Conservation (phyloP, 2,797 vertebrate species). For the Danio tinwini region DNA sequence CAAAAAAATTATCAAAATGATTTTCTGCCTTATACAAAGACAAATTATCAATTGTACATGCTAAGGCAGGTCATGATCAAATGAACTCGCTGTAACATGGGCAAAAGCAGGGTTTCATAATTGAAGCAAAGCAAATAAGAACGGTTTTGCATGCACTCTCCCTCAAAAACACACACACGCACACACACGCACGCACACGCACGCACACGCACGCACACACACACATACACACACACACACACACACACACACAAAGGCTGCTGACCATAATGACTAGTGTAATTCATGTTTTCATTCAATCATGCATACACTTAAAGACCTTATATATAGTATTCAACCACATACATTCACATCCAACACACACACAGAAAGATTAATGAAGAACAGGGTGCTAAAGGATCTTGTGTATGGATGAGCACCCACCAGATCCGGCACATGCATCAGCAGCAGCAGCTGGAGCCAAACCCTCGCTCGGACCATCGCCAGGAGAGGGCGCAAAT, state of each 20-base stretch:
- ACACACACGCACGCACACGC: too few relatives aligned
- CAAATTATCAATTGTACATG: not conserved
- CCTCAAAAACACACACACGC: constrained; percentile 35
- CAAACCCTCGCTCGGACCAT: constrained; percentile 90
- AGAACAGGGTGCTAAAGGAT: constrained; percentile 28
- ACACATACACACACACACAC: too few relatives aligned
- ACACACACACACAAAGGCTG: too few relatives aligned
- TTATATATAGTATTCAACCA: not conserved
- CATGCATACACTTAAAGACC: not conserved
- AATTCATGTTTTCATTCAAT: too few relatives aligned
- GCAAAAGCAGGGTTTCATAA: constrained; percentile 29
- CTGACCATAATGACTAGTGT: too few relatives aligned
- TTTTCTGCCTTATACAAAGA: not conserved
- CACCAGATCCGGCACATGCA: constrained; percentile 99
- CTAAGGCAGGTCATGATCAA: constrained; percentile 1
- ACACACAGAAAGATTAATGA: constrained; percentile 13
- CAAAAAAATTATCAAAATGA: not conserved
- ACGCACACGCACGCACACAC: too few relatives aligned
- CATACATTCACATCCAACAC: not conserved
- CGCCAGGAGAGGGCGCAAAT: constrained; percentile 97
- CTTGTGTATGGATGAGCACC: constrained; percentile 74
- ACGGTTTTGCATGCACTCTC: constrained; percentile 41
- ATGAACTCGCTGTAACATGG: constrained; percentile 55
- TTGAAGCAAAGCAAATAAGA: constrained; percentile 28
- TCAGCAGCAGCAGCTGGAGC: constrained; percentile 90